Base-by-base conservation (phyloP, 2,113 vertebrate species). In the Nansenia antarctica region DNA sequence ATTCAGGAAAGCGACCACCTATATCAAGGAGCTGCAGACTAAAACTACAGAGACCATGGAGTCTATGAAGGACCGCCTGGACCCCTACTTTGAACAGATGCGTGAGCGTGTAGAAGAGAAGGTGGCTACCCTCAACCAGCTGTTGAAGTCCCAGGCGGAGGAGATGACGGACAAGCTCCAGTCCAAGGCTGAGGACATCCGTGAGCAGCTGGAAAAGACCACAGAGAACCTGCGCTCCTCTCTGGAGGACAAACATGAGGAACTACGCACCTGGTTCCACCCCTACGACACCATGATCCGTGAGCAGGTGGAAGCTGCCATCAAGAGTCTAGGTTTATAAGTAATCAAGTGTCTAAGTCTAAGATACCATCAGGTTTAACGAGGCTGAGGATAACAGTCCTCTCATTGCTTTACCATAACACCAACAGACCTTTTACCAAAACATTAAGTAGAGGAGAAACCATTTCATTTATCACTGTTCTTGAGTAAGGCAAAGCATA, bases 261-360 rank as follows among this genome's bases (percentile, higher is more conserved):
- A 69, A 9, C 11, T 84, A 0, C 61, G 55, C 9, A 22, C 60
- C 57, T 85, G 80, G 80, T 59, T 82, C 14, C 31, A 65, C n/a
- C 73, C 80, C 7, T 55, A 75, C 11, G 31, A 68, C 49, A n/a
- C 76, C 6, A 65, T 59, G 0, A 5, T 86, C 47, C 18, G 64
- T 3, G 15, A 54, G 20, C 66, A 76, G 22, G 3, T 78, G 11
- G 35, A 73, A 20, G 7, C 18, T 20, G 0, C 64, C 54, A 22
- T 57, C 11, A 26, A 15, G 12, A 18, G 20, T 24, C n/a, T n/a
- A n/a, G n/a, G n/a, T n/a, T n/a, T n/a, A n/a, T n/a, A n/a, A n/a
- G n/a, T n/a, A n/a, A n/a, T n/a, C n/a, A n/a, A n/a, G n/a, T n/a
- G 14, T 55, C 9, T 27, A 55, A 55, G 27, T 27, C 53, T 18